Percentiles rank a stretch among this genome's conserved stretches.
phyloP scores from a whole-genome alignment of 2,888 invertebrate genomes.

The Taphrorychus bicolor region DNA sequence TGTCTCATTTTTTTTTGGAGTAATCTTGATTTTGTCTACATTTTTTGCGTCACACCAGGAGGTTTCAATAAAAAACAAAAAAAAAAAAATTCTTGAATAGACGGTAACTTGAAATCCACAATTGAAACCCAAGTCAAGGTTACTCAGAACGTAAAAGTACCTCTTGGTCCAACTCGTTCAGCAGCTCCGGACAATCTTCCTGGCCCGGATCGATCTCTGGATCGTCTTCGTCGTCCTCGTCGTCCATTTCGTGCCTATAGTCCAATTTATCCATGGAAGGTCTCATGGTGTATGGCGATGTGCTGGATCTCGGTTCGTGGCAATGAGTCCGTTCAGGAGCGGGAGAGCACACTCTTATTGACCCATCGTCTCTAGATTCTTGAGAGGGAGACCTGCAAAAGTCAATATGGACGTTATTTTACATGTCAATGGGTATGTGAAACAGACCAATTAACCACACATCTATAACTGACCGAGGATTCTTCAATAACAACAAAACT shows the following conservation, averaged over 20 bases:
- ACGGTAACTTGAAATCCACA: background rate
- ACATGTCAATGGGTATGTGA: no score
- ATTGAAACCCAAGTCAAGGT: background rate
- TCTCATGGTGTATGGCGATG: slow-evolving; percentile 74
- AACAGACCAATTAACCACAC: no score
- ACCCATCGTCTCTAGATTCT: slow-evolving; percentile 55
- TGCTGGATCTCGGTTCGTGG: slow-evolving; percentile 61
- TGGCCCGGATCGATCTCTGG: slow-evolving; percentile 59
- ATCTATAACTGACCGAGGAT: no score
- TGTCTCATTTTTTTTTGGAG: no score
- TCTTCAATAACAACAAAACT: no score
- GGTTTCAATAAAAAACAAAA: no score
- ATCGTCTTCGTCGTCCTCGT: slow-evolving; percentile 54
- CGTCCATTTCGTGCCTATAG: slow-evolving; percentile 50
- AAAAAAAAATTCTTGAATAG: no score
- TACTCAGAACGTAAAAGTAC: slow-evolving; percentile 14
- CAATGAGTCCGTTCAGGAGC: slow-evolving; percentile 72
- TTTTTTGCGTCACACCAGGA: no score
- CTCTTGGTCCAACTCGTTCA: slow-evolving; percentile 44
- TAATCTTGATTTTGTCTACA: no score
- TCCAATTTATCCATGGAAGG: slow-evolving; percentile 66
- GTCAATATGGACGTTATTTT: no score
- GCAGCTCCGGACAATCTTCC: slow-evolving; percentile 54
- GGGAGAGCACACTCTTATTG: slow-evolving; percentile 62
- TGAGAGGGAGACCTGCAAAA: slow-evolving; percentile 52